These are phyloP conservation scores for Varanus komodoensis DNA, from an alignment of 2,113 vertebrate species.

Conservation along the genomic window DNA sequence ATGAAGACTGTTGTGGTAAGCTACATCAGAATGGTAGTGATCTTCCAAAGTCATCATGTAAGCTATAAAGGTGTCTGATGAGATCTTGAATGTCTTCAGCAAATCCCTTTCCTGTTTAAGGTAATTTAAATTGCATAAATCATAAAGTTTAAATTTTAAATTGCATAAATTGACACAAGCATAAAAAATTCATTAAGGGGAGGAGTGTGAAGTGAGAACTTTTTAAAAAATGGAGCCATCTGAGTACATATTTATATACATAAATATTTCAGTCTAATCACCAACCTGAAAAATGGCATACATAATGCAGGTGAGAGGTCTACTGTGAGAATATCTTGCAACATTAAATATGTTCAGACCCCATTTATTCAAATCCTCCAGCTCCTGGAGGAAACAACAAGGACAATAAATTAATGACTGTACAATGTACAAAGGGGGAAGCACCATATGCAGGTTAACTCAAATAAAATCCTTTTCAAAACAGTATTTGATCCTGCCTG, in stretches of 20 bases:
- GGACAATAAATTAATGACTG: neutral
- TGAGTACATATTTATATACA: fast-evolving
- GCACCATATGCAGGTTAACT: neutral
- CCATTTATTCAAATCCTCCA: slow-evolving; percentile 97
- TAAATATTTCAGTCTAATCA: fast-evolving
- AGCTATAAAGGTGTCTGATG: slow-evolving; percentile 92
- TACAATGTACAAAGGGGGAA: neutral
- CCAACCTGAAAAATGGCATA: slow-evolving; percentile 97
- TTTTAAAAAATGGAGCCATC: fast-evolving
- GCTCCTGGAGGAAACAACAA: slow-evolving; percentile 79
- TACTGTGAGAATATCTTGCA: slow-evolving; percentile 91
- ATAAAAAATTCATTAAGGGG: neutral
- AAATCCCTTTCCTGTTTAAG: slow-evolving; percentile 90
- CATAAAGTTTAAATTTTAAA: neutral
- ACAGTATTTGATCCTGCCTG: neutral
- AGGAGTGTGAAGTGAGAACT: neutral
- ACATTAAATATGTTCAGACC: slow-evolving; percentile 97
- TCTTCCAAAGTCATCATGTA: slow-evolving; percentile 98
- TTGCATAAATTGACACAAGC: neutral
- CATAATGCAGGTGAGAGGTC: slow-evolving; percentile 96
- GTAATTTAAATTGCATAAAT: neutral
- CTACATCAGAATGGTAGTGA: slow-evolving; percentile 95
- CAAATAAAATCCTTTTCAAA: neutral
- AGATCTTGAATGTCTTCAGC: slow-evolving; percentile 96
- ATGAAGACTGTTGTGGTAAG: slow-evolving; percentile 98